Conservation (phyloP, 2,797 vertebrate genomes). For the Chloroceryle inda region DNA sequence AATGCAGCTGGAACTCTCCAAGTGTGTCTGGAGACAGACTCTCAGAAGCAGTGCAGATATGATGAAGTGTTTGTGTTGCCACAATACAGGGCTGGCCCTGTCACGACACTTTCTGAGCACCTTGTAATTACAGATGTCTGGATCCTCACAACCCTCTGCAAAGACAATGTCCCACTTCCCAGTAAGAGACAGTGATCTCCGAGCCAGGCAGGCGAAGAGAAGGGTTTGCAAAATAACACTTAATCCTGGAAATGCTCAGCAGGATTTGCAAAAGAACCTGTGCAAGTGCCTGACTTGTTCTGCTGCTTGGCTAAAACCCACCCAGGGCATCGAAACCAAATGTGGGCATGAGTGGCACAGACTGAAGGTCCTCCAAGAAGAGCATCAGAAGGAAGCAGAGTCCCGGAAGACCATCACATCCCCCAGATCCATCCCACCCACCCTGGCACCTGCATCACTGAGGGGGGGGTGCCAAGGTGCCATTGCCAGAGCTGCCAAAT, state of each 20-base stretch:
- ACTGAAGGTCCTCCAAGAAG: not conserved
- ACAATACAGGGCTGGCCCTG: not conserved
- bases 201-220: not conserved
- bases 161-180: not conserved
- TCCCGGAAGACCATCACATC: not conserved
- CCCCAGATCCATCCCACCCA: not conserved
- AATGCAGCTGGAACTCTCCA: not conserved
- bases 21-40: fast-evolving
- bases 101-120: not conserved
- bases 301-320: not conserved
- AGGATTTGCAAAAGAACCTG: not conserved
- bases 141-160: not conserved
- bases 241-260: not conserved
- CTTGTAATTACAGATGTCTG: not conserved
- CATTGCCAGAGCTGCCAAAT: not conserved
- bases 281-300: not conserved
- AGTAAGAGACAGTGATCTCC: not conserved
- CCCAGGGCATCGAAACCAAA: not conserved
- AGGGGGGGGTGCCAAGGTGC: no score
- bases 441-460: fast-evolving
- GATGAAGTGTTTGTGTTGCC: not conserved
- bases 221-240: not conserved
- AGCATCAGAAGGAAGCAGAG: not conserved
- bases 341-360: not conserved
- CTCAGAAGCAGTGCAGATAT: not conserved